phyloP scores from a whole-genome alignment of 2,113 vertebrate species.

The Dromiciops gliroides region DNA sequence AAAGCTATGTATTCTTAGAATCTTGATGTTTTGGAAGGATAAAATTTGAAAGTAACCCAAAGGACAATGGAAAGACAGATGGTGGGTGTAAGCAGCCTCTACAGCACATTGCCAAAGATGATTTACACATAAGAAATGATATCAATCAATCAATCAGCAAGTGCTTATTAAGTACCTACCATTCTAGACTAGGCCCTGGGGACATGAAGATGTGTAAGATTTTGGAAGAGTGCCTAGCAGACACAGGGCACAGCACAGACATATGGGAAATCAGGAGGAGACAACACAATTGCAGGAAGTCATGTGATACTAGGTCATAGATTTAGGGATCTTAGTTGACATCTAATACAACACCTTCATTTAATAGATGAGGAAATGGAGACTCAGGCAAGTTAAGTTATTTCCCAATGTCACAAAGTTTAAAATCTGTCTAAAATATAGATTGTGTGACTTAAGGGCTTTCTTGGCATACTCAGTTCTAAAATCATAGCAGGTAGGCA shows the following conservation, averaged over 20 bases:
- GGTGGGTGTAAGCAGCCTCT: not conserved
- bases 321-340: not conserved
- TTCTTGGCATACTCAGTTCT: not conserved
- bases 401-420: not conserved
- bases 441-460: not conserved
- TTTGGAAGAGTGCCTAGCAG: not conserved
- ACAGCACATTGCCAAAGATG: not conserved
- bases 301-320: not conserved
- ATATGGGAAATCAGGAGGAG: not conserved
- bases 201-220: constrained; percentile 27
- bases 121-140: not conserved
- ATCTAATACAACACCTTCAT: not conserved
- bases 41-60: not conserved
- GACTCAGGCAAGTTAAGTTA: not conserved
- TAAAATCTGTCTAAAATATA: not conserved
- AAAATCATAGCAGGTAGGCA: not conserved
- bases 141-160: not conserved
- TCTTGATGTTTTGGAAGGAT: not conserved
- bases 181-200: not conserved
- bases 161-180: not conserved
- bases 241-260: not conserved
- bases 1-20: not conserved
- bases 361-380: not conserved
- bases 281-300: not conserved
- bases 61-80: not conserved